A percentile compares a stretch with the other conserved stretches of the same genome.
These are phyloP conservation scores for Platycnemis pennipes DNA, from an alignment of 2,888 invertebrate genomes.

Conservation along the genomic window DNA sequence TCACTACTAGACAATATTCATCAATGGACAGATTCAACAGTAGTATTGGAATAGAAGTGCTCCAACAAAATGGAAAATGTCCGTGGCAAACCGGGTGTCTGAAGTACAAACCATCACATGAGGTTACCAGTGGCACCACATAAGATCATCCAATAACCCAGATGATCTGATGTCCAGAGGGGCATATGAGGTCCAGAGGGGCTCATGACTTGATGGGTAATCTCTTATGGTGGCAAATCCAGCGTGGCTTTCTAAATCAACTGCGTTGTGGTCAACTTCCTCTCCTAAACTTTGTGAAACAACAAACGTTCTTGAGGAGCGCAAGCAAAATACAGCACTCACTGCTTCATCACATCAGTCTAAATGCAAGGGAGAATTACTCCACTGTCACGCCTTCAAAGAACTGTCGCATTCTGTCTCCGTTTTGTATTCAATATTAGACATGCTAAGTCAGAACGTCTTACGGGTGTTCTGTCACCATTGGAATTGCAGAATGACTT, in stretches of 20 bases:
- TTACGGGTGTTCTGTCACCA: background rate
- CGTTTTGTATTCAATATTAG: background rate
- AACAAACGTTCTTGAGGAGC: background rate
- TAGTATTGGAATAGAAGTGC: background rate
- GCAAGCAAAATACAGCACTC: background rate
- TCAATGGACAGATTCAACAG: background rate
- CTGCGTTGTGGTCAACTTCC: background rate
- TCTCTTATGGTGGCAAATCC: background rate
- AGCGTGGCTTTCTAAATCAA: background rate
- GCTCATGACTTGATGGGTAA: background rate
- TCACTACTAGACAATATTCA: background rate
- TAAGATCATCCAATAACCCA: background rate
- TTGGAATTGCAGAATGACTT: background rate
- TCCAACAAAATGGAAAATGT: background rate
- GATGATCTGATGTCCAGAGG: background rate
- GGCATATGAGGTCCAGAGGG: background rate
- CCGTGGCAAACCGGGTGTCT: background rate
- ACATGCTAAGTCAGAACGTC: background rate
- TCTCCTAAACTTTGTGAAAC: background rate
- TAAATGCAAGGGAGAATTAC: background rate
- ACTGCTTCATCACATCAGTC: background rate
- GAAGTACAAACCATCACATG: background rate
- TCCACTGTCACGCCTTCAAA: background rate
- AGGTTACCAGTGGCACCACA: background rate
- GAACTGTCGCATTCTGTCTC: background rate